phyloP scores from a whole-genome alignment of 2,797 vertebrate species.

The Pantherophis alleghaniensis region DNA sequence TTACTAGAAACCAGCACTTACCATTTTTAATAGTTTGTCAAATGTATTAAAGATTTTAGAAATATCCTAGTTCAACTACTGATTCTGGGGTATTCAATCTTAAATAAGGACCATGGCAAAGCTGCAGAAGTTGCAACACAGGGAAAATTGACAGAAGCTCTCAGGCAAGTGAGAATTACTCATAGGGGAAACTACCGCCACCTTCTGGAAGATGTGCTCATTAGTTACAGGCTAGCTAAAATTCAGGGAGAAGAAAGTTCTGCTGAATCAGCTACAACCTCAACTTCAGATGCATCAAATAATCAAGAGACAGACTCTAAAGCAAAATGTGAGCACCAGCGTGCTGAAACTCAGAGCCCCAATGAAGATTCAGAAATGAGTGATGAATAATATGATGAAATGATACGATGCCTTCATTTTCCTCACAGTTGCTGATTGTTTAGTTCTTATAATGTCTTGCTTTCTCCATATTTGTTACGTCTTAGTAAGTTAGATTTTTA shows the following conservation, averaged over 20 bases:
- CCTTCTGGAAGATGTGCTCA: conserved; percentile 94
- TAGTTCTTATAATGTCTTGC: conserved; percentile 53
- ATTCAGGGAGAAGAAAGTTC: conserved; percentile 73
- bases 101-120: conserved; percentile 87
- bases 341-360: conserved; percentile 65
- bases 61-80: conserved; percentile 76
- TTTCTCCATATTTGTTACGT: conserved; percentile 37
- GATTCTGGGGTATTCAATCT: conserved; percentile 94
- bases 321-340: conserved; percentile 62
- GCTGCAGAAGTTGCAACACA: conserved; percentile 81
- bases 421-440: conserved; percentile 29
- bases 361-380: conserved; percentile 67
- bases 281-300: conserved; percentile 69
- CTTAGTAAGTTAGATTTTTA: conserved; percentile 52
- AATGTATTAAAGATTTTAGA: conserved; percentile 43
- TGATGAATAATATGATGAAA: conserved; percentile 35
- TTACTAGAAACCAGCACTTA: background rate
- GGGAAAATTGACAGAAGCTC: conserved; percentile 91
- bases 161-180: conserved; percentile 96
- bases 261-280: conserved; percentile 71
- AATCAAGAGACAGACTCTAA: conserved; percentile 61
- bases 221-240: conserved; percentile 84
- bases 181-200: conserved; percentile 96
- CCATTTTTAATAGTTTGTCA: background rate
- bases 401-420: conserved; percentile 52